These are phyloP conservation scores for Yoshiicerus persimilis DNA, from an alignment of 1,140 invertebrate genomes.

Conservation along the genomic window DNA sequence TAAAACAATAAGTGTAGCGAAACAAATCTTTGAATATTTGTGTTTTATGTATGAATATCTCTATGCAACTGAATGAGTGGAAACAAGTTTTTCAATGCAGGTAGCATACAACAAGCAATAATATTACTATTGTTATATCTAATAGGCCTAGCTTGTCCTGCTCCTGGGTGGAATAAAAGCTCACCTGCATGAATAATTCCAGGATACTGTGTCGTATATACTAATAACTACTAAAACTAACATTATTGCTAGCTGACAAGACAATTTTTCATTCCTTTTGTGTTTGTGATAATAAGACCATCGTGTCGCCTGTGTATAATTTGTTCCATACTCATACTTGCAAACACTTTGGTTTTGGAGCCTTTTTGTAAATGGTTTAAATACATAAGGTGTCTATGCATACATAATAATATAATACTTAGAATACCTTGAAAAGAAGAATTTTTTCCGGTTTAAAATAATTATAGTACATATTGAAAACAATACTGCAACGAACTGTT, in stretches of 20 bases:
- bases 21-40: too few relatives aligned
- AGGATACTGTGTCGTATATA: neutral
- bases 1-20: neutral
- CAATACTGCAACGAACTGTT: too few relatives aligned
- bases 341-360: neutral
- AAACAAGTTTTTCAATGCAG: neutral
- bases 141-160: neutral
- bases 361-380: too few relatives aligned
- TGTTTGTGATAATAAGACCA: neutral
- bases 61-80: neutral
- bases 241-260: neutral
- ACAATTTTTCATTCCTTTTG: neutral
- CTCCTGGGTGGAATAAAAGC: neutral
- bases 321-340: neutral
- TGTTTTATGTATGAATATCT: neutral
- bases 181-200: neutral
- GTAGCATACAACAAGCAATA: neutral
- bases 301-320: neutral
- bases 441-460: too few relatives aligned
- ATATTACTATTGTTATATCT: too few relatives aligned
- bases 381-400: too few relatives aligned
- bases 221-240: neutral
- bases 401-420: too few relatives aligned
- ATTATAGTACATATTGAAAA: too few relatives aligned
- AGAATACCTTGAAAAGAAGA: too few relatives aligned